Evolutionary conservation across 1,140 invertebrate species (phyloP), one percentile per base, ranked within the genome.

Genomic region (Drosophila nikananu): DNA sequence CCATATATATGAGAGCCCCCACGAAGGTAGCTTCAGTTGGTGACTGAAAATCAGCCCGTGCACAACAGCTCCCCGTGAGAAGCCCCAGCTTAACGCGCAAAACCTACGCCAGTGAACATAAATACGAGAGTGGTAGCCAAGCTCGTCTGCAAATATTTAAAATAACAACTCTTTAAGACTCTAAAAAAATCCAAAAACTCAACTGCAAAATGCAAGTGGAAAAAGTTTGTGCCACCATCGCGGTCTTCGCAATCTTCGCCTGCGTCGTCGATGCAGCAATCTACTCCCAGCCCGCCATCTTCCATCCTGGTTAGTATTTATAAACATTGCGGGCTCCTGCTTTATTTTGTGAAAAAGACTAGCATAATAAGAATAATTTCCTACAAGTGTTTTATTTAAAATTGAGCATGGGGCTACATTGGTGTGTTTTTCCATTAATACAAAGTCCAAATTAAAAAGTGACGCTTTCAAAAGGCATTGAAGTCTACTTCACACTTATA

Each of bases 301-400:
- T 84, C 25, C 83, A 87, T 80, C 65, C 91, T 86, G 91, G 91
- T 92, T 75, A 91, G 91, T 91, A 91, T 81, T 55, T 15, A 54
- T 35, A 8, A 6, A 8, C 6, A 52, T 21, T n/a, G 0, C 7
- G 17, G 4, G 4, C 0, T 5, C 9, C 17, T 52, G 12, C 10
- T 32, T 13, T 19, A 15, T 52, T 32, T 52, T 19, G 25, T 48
- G 17, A 55, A 21, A 17, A 15, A 23, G 19, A 10, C 5, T 5
- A 17, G 30, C 9, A 17, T 6, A 15, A 30, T 30, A 13, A 19
- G 1, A 1, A 5, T 1, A 27, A 27, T 27, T 6, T 10, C 2
- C 25, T n/a, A 3, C 2, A n/a, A 51, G 15, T n/a, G 10, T 51
- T 52, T n/a, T 13, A 13, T 30, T 30, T 13, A 21, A 44, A 44